Evolutionary conservation across 2,888 invertebrate species (phyloP), one percentile per base, ranked within the genome.

Genomic region (Steromphala cineraria): DNA sequence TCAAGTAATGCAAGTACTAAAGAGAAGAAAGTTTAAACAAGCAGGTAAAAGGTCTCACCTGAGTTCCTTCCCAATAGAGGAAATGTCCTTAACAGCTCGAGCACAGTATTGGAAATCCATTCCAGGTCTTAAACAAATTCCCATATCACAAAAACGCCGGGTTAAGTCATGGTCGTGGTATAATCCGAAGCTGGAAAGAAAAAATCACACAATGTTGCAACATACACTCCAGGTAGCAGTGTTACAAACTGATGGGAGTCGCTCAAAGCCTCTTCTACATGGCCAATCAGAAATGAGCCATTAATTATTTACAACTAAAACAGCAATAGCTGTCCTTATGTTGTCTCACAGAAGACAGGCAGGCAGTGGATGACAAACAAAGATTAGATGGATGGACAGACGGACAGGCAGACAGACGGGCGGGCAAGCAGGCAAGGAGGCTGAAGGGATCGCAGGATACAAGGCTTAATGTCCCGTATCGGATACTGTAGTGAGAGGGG

Each of bases 271-370:
- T 28, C 28, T 24, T 62, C 62, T 13, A 62, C 62, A 62, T 17
- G 62, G 62, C 62, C 62, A 62, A 62, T 62, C 62, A 62, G 28
- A 62, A 28, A 62, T 15, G 62, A 62, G 62, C 62, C 24, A 62
- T 62, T 62, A 62, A 62, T 62, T 62, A 62, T 62, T 62, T 62
- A 62, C 62, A 10, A 62, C 62, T 62, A 62, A 62, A 62, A 62
- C 62, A 62, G 62, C 62, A 62, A 17, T 62, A 62, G 62, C 62
- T 28, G 62, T 62, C 62, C 62, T 62, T 15, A 24, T 62, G 62
- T 62, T 62, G 62, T 62, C 62, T 28, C 15, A 15, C 3, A 28
- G 24, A 62, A 62, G 28, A 62, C 62, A 62, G 28, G 24, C 28
- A 24, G 15, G 21, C 24, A 62, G 62, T 28, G 15, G 28, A 28